These are phyloP conservation scores for Drosophila diplacantha DNA, from an alignment of 2,888 invertebrate species.

Conservation along the genomic window DNA sequence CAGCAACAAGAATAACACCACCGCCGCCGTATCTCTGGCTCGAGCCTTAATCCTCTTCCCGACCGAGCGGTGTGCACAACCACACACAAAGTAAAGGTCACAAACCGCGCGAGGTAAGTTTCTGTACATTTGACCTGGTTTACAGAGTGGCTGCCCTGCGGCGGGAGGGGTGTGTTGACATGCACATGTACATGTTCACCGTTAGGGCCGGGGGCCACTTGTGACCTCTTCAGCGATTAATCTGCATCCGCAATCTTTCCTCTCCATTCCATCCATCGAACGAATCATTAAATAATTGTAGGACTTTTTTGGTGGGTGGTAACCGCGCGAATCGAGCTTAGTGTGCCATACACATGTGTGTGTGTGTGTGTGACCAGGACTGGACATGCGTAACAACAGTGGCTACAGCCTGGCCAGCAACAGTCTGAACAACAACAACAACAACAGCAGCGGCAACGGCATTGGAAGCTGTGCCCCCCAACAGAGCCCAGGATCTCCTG, in stretches of 20 bases:
- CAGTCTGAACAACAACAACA: conserved; percentile 38
- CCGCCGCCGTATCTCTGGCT: conserved; percentile 22
- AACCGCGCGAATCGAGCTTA: conserved; percentile 19
- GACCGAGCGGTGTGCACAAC: conserved; percentile 28
- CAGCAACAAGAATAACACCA: conserved; percentile 2
- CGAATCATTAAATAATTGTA: conserved; percentile 32
- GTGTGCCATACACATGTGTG: conserved; percentile 9
- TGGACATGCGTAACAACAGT: conserved; percentile 49
- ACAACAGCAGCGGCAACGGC: conserved; percentile 32
- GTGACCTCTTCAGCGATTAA: conserved; percentile 24
- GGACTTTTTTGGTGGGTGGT: conserved; percentile 18
- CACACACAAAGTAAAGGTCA: conserved; percentile 46
- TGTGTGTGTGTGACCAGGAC: conserved; percentile 5
- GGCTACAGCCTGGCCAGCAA: conserved; percentile 37
- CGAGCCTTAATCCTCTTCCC: conserved; percentile 12
- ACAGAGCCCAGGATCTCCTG: conserved; percentile 12
- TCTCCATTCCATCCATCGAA: conserved; percentile 11
- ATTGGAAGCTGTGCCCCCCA: conserved; percentile 21
- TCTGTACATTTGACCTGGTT: conserved; percentile 38
- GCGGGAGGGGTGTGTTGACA: conserved; percentile 8
- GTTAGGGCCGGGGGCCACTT: conserved; percentile 9
- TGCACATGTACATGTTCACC: conserved; percentile 15
- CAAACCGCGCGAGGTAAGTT: conserved; percentile 38
- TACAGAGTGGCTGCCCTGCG: conserved; percentile 14
- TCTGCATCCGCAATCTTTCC: conserved; percentile 29